phyloP scores from a whole-genome alignment of 1,140 invertebrate species.

The Caerostris extrusa region DNA sequence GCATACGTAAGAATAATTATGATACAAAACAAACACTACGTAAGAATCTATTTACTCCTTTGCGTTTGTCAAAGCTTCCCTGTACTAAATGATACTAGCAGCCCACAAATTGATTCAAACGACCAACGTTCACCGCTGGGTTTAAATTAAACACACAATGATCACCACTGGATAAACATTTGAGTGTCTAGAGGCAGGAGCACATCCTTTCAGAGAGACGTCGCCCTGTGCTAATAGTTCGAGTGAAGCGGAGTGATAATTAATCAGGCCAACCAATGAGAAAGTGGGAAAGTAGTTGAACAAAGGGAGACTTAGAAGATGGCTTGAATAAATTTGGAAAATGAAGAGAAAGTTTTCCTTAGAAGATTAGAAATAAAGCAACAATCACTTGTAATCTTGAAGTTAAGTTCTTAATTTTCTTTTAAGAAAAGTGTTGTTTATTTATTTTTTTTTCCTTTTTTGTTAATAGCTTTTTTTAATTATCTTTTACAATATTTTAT shows the following conservation, averaged over 20 bases:
- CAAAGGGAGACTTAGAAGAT: background rate
- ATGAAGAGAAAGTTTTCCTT: background rate
- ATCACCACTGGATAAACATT: conserved; percentile 29
- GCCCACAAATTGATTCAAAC: conserved; percentile 17
- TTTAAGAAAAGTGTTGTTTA: too few species aligned
- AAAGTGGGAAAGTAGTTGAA: background rate
- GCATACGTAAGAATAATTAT: background rate
- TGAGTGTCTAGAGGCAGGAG: background rate
- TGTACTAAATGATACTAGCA: background rate
- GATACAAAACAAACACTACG: background rate
- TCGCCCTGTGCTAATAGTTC: background rate
- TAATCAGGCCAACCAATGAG: conserved; percentile 20
- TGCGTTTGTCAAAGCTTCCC: background rate
- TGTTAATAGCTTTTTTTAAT: too few species aligned
- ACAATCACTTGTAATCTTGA: background rate
- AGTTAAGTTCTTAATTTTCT: background rate
- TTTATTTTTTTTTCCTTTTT: too few species aligned
- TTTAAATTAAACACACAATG: conserved; percentile 6
- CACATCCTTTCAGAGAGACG: background rate
- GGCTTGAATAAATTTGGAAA: background rate
- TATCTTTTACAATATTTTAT: too few species aligned
- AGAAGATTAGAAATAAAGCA: background rate
- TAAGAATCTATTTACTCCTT: conserved; percentile 27
- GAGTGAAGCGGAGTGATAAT: conserved; percentile 14
- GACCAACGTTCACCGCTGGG: background rate